A percentile compares a stretch with the other conserved stretches of the same genome.
Conservation (phyloP, 2,888 invertebrate species). For the Epiblema foenella region DNA sequence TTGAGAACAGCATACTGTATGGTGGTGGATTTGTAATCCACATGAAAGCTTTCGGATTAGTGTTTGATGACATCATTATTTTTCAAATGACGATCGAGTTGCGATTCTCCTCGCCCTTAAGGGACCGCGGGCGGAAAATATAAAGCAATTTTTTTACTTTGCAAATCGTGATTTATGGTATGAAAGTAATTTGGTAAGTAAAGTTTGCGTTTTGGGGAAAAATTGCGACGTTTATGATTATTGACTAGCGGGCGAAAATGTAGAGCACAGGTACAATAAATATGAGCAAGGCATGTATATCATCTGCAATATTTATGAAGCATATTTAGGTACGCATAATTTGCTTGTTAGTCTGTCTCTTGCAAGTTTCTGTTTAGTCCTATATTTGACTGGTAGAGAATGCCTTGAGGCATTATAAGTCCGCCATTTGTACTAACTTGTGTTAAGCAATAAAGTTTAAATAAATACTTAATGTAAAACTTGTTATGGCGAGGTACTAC, state of each 20-base stretch:
- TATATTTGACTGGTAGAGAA: too few relatives aligned
- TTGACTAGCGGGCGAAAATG: background rate
- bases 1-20: slow-evolving; percentile 40
- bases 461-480: background rate
- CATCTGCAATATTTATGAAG: background rate
- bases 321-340: too few relatives aligned
- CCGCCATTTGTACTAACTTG: too few relatives aligned
- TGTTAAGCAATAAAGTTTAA: too few relatives aligned
- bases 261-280: background rate
- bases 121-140: slow-evolving; percentile 60
- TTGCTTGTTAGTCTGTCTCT: too few relatives aligned
- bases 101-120: slow-evolving; percentile 71
- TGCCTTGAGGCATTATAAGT: too few relatives aligned
- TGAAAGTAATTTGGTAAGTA: slow-evolving; percentile 59
- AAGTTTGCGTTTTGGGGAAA: slow-evolving; percentile 42
- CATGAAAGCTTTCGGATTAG: slow-evolving; percentile 85
- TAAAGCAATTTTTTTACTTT: slow-evolving; percentile 53
- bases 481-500: background rate
- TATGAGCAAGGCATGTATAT: background rate
- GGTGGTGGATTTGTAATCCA: slow-evolving; percentile 73
- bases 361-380: too few relatives aligned
- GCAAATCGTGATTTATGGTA: slow-evolving; percentile 73
- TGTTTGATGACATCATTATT: slow-evolving; percentile 85
- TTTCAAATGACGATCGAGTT: slow-evolving; percentile 80
- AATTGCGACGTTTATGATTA: slow-evolving; percentile 37